These are phyloP conservation scores for Labroides dimidiatus DNA, from an alignment of 2,797 vertebrate species.

Conservation along the genomic window DNA sequence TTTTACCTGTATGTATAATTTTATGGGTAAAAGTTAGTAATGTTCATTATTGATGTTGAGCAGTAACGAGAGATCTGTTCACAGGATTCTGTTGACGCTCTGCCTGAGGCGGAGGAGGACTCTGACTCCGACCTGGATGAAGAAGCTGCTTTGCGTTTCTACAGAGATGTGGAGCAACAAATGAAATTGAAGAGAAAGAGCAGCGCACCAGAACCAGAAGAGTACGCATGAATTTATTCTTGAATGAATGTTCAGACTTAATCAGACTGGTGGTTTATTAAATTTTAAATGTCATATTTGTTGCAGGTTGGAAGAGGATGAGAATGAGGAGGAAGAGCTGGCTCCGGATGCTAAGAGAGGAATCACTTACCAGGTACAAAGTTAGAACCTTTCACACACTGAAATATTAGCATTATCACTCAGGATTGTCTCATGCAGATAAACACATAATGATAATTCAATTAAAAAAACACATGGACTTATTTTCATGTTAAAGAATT, in stretches of 20 bases:
- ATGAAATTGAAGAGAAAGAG: slow-evolving; percentile 88
- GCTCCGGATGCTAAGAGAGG: slow-evolving; percentile 88
- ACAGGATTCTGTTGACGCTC: slow-evolving; percentile 61
- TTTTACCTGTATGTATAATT: background rate
- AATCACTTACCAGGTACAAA: slow-evolving; percentile 91
- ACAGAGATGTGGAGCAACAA: slow-evolving; percentile 84
- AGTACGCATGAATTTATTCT: slow-evolving; percentile 65
- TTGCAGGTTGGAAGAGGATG: slow-evolving; percentile 65
- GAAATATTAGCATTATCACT: background rate
- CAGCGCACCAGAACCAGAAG: slow-evolving; percentile 44
- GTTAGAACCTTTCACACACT: background rate
- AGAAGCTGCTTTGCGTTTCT: slow-evolving; percentile 86
- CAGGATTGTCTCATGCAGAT: background rate
- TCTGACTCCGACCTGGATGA: slow-evolving; percentile 84
- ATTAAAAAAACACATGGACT: too few species aligned
- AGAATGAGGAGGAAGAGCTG: slow-evolving; percentile 59
- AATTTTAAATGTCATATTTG: slow-evolving; percentile 1
- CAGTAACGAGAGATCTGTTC: background rate
- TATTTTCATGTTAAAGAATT: too few species aligned
- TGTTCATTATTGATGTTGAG: background rate
- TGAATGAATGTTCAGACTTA: background rate
- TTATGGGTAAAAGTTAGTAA: background rate
- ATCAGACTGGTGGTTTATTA: slow-evolving; percentile 10
- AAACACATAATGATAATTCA: background rate
- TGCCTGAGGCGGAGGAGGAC: slow-evolving; percentile 29